Conservation (phyloP, 2,888 invertebrate species). For the Xanthorhoe designata region DNA sequence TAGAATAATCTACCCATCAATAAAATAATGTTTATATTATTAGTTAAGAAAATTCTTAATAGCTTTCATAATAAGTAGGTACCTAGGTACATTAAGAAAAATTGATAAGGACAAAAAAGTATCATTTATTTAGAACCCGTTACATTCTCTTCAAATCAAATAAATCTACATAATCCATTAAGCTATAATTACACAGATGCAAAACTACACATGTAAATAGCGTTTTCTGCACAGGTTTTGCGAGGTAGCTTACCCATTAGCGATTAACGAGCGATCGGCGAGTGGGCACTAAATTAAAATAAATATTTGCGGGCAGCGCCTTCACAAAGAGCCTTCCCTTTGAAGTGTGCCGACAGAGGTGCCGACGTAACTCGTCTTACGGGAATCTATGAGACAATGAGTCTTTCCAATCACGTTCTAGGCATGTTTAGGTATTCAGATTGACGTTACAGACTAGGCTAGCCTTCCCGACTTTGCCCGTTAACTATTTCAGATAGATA, state of each 20-base stretch:
- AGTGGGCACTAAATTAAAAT: slow-evolving; percentile 83
- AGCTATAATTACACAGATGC: not conserved
- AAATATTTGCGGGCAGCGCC: slow-evolving; percentile 82
- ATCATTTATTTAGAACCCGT: not conserved
- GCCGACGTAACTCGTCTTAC: slow-evolving; percentile 60
- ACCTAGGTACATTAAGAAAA: not conserved
- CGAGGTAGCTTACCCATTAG: slow-evolving; percentile 79
- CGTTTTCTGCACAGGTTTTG: slow-evolving; percentile 43
- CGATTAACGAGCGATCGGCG: slow-evolving; percentile 81
- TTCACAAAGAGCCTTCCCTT: slow-evolving; percentile 72
- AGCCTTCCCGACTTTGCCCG: too few species aligned
- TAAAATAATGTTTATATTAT: too few species aligned
- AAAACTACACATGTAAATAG: slow-evolving; percentile 44
- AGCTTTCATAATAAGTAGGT: too few species aligned
- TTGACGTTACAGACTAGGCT: not conserved
- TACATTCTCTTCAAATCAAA: not conserved
- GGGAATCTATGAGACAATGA: slow-evolving; percentile 33
- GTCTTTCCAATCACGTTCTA: slow-evolving; percentile 34
- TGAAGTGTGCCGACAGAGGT: slow-evolving; percentile 81
- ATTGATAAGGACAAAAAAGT: not conserved
- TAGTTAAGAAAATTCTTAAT: too few species aligned
- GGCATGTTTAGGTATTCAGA: not conserved
- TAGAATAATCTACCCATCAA: too few species aligned
- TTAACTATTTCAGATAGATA: too few species aligned
- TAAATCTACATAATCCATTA: not conserved